Evolutionary conservation across 2,797 vertebrate genomes (phyloP).

Genomic region (Nannoperca obscura): DNA sequence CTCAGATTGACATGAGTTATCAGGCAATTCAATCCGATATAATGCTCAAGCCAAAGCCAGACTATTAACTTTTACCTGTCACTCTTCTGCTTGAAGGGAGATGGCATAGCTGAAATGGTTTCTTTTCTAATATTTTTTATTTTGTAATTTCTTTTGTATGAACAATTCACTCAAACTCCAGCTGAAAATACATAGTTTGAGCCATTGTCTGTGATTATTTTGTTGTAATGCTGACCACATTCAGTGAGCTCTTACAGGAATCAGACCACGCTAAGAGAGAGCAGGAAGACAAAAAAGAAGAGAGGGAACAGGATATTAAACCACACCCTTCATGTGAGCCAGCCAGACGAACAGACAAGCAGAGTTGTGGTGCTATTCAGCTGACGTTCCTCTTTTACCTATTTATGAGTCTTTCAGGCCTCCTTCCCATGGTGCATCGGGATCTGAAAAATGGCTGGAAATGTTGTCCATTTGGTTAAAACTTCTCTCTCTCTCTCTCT

Average conservation of each 20-base stretch:
- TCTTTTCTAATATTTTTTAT: not conserved
- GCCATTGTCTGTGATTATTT: not conserved
- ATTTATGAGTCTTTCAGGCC: conserved; percentile 34
- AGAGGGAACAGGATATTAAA: conserved; percentile 84
- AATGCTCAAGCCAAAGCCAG: conserved; percentile 27
- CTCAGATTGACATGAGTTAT: conserved; percentile 13
- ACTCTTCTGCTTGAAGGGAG: conserved; percentile 12
- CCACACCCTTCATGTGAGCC: conserved; percentile 75
- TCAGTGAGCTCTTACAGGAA: conserved; percentile 39
- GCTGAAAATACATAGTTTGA: conserved; percentile 19
- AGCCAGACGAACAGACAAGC: conserved; percentile 58
- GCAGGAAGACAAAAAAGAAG: conserved; percentile 51
- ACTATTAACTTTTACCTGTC: conserved; percentile 19
- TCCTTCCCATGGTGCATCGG: conserved; percentile 30
- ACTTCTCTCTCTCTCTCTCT: not conserved
- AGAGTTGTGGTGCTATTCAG: conserved; percentile 39
- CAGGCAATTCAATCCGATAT: not conserved
- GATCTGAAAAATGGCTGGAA: not conserved
- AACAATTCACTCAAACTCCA: not conserved
- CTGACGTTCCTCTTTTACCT: conserved; percentile 29
- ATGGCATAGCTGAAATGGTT: not conserved
- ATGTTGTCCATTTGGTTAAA: not conserved
- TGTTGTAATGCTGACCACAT: conserved; percentile 44
- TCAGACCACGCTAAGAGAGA: conserved; percentile 41
- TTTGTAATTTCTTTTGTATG: too few relatives aligned